Conservation (phyloP, 2,888 invertebrate species). For the Ormyrus thymus region DNA sequence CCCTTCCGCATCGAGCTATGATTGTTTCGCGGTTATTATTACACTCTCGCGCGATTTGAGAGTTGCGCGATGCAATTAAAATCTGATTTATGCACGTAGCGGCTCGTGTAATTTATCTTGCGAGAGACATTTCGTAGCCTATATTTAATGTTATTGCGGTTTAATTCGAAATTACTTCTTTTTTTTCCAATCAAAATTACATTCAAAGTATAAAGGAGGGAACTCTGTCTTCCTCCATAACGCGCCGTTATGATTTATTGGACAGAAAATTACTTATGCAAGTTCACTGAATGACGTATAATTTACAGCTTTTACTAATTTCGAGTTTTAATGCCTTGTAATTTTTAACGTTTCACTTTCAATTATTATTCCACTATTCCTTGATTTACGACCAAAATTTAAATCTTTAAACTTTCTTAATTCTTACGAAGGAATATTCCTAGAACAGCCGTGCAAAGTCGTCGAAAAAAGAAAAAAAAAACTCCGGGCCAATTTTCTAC, state of each 20-base stretch:
- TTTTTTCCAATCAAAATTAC: conserved; percentile 23
- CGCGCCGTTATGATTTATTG: conserved; percentile 28
- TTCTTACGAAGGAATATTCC: neutral
- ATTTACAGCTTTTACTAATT: conserved; percentile 32
- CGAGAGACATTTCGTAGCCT: conserved; percentile 30
- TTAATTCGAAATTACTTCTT: conserved; percentile 37
- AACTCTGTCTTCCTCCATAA: neutral
- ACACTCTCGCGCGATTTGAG: conserved; percentile 21
- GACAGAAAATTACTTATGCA: conserved; percentile 12
- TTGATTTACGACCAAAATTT: neutral
- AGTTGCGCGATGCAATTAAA: conserved; percentile 51
- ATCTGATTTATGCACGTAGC: conserved; percentile 51
- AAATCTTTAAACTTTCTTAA: conserved; percentile 1
- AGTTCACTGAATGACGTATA: neutral
- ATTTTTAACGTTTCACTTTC: conserved; percentile 25
- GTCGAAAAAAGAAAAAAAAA: neutral
- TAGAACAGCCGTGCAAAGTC: neutral
- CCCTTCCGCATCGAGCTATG: conserved; percentile 46
- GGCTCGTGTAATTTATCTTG: conserved; percentile 45
- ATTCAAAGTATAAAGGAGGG: conserved; percentile 6
- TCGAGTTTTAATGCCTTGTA: conserved; percentile 2
- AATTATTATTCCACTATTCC: neutral
- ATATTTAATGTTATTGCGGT: conserved; percentile 51
- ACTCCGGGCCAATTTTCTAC: neutral
- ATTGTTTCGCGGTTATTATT: conserved; percentile 55